Evolutionary conservation across 2,797 vertebrate genomes (phyloP), one percentile per base, ranked within the genome.

Genomic region (Sebastes dallii): DNA sequence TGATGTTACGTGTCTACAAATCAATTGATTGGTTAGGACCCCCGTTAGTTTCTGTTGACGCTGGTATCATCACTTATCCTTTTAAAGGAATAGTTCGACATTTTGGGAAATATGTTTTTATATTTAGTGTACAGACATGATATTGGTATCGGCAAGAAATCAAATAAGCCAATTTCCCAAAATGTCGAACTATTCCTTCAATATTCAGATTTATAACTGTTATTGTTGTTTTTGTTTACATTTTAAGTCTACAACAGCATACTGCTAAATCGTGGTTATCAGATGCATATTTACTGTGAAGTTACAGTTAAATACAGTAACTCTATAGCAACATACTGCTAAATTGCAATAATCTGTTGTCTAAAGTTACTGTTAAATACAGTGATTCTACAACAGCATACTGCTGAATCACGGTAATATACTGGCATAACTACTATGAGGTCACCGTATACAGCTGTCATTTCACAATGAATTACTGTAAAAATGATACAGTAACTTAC

Each of bases 301-400:
- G 16, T 46, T 46, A 46, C 6, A 46, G 14, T 46, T 46, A 46
- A 46, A 46, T 46, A 18, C 42, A 46, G 16, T 46, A 46, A 46
- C 3, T 46, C 14, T 46, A 46, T 1, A 52, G 20, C 50, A 54
- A 8, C 50, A 54, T 54, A 54, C 50, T 54, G 50, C 18, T 52
- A 56, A 56, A 56, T 56, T 8, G 13, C 55, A 16, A 0, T 58
- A 58, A 58, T 58, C 6, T 58, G 24, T 0, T 58, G 55, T 58
- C 5, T 14, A 1, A 56, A 27, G 13, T 27, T 25, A 58, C 39
- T 2, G 24, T 58, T 25, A 58, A 27, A 58, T 58, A 25, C 3
- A 27, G 22, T 27, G 2, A 58, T 14, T 0, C 6, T 8, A 8
- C 0, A 2, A 14, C 12, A 1, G 0, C 22, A 25, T 14, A 58